Evolutionary conservation across 2,888 invertebrate species (phyloP), one percentile per base, ranked within the genome.

Genomic region (Stenolophus ochropezus): DNA sequence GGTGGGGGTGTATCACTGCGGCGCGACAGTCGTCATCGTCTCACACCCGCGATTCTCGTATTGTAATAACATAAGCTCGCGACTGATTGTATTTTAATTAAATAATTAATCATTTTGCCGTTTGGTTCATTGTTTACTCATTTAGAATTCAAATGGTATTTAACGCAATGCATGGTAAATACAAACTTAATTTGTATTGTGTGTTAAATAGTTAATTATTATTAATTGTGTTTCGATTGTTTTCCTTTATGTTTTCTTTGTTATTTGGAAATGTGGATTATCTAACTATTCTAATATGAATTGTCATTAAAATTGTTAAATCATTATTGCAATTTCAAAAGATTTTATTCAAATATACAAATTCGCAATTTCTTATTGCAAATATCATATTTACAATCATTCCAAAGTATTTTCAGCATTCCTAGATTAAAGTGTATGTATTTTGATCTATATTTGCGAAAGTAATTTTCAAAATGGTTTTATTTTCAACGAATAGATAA

Each of bases 51-150:
- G 18, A n/a, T 6, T 33, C 14, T 16, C 14, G 65, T 33, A 69
- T 69, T 69, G 65, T 69, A 69, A 69, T 69, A 69, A 69, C 65
- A 69, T 14, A 25, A 69, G 65, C 65, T 69, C 33, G 27, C 65
- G 27, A 16, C 65, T 69, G 73, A 73, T 73, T 51, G 73, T 73
- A 49, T 73, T 73, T 73, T 73, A 73, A 73, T 73, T 73, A 73
- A 73, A 73, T 73, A 73, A 73, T 73, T 73, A 73, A 73, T 73
- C 73, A 73, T 73, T 73, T 73, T 73, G 49, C 49, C 49, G 51
- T 49, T 71, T 73, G 49, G 73, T 73, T 49, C 51, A 73, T 49
- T 73, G 73, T 73, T 73, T 73, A 73, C 73, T 49, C 73, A 73
- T 73, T 71, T 73, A 49, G 73, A 73, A 73, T 73, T 47, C 73